These are phyloP conservation scores for Cirrhinus mrigala DNA, from an alignment of 2,797 vertebrate species.

Conservation along the genomic window DNA sequence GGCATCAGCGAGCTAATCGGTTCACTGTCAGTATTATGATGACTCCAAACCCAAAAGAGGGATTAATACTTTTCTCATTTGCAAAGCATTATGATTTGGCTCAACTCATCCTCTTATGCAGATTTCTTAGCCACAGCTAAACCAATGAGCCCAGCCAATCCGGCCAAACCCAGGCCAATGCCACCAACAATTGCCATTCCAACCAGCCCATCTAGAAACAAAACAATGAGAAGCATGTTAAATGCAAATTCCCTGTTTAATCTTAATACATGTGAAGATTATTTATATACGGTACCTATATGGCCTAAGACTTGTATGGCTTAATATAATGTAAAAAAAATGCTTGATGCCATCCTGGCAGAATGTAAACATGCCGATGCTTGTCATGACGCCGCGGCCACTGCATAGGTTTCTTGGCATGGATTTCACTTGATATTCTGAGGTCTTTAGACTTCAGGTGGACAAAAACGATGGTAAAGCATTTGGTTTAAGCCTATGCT, in stretches of 20 bases:
- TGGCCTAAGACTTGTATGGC: no score
- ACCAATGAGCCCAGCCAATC: conserved; percentile 88
- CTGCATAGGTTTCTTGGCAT: no score
- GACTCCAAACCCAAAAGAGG: not conserved
- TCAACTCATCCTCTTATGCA: not conserved
- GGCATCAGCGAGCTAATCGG: not conserved
- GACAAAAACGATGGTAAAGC: no score
- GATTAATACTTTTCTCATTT: not conserved
- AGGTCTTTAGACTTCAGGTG: no score
- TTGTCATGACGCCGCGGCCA: no score
- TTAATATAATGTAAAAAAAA: no score
- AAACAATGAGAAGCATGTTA: not conserved
- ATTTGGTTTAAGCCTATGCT: no score
- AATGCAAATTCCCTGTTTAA: not conserved
- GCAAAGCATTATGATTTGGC: not conserved
- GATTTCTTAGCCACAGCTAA: conserved; percentile 85
- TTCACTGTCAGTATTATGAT: not conserved
- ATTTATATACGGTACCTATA: not conserved
- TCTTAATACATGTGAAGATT: not conserved
- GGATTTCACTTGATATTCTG: no score
- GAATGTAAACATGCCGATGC: no score
- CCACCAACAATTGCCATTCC: conserved; percentile 95
- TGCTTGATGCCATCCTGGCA: no score
- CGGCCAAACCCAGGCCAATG: conserved; percentile 86
- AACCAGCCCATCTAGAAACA: conserved; percentile 85